Base-by-base conservation (phyloP, 2,113 vertebrate genomes). In the Siphamia tubifer region DNA sequence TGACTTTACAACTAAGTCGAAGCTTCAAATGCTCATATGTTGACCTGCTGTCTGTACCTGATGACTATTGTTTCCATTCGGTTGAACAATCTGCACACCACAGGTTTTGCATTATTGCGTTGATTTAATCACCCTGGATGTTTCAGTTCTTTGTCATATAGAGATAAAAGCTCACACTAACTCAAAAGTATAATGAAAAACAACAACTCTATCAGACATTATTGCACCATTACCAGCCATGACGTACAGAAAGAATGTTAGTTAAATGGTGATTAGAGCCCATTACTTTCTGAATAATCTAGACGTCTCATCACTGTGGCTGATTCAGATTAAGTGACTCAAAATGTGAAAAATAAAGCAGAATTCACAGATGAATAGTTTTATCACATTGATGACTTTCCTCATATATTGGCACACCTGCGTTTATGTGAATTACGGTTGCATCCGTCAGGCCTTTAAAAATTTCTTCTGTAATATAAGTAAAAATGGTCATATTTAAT, bases 101-200 rank as follows among this genome's bases (percentile, higher is more conserved):
- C 8, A 27, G 9, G 38, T 43, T 47, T 4, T 61, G 34, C 12
- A 60, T 73, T 56, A 45, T 35, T 73, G n/a, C 20, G 35, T 1
- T 8, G 6, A 52, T 11, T 73, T 39, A 74, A 31, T 69, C 21
- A 63, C 24, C 3, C 23, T 28, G 20, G 17, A 52, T 72, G 30
- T 51, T 55, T 17, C 8, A 25, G 12, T 11, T 32, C 4, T 68
- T 58, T 20, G 8, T 68, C 57, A 73, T 7, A 8, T 12, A 32
- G 4, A 45, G 19, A 56, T 25, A 25, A 49, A 52, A 8, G n/a
- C 28, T 66, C 25, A 48, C 16, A 36, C 16, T 58, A 34, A 81
- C 42, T 32, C 25, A 35, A 8, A 47, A 20, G 43, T 58, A 25
- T 55, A n/a, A n/a, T n/a, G n/a, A n/a, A n/a, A 13, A 30, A 39